These are phyloP conservation scores for Drosophila mercatorum DNA, from an alignment of 2,888 invertebrate genomes.

Conservation along the genomic window DNA sequence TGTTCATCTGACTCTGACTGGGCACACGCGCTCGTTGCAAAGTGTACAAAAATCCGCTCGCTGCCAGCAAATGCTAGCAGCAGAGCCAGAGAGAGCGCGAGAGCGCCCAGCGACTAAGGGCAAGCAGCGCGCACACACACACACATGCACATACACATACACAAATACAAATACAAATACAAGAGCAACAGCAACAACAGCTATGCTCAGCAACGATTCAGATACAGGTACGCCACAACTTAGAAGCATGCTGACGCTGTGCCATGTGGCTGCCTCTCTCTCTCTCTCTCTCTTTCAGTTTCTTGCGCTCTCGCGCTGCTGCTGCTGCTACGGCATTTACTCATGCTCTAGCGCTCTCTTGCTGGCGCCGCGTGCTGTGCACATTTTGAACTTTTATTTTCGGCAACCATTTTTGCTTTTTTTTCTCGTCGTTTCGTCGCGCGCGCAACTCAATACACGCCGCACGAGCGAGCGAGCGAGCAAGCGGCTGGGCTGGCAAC, in stretches of 20 bases:
- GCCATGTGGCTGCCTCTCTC: conserved; percentile 45
- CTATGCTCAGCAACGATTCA: conserved; percentile 30
- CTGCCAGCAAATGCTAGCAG: conserved; percentile 36
- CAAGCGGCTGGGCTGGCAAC: conserved; percentile 15
- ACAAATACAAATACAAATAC: conserved; percentile 1
- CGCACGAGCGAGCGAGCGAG: conserved; percentile 13
- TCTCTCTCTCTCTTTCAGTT: conserved; percentile 1
- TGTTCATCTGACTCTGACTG: conserved; percentile 64
- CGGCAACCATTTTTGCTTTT: conserved; percentile 62
- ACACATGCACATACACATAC: background rate
- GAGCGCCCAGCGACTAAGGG: conserved; percentile 55
- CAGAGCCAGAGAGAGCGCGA: conserved; percentile 21
- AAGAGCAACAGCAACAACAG: conserved; percentile 4
- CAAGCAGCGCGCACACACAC: conserved; percentile 16
- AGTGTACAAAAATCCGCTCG: conserved; percentile 60
- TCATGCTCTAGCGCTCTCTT: conserved; percentile 13
- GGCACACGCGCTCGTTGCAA: conserved; percentile 63
- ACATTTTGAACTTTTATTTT: conserved; percentile 63
- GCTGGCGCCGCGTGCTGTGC: conserved; percentile 59
- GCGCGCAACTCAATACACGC: conserved; percentile 67
- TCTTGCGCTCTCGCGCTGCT: conserved; percentile 9
- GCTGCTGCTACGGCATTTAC: conserved; percentile 10
- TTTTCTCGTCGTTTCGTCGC: conserved; percentile 38
- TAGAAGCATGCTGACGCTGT: conserved; percentile 37
- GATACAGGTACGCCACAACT: conserved; percentile 31